A percentile compares a stretch with the other conserved stretches of the same genome.
Conservation (phyloP, 2,888 invertebrate species). For the Stenolophus ochropezus region DNA sequence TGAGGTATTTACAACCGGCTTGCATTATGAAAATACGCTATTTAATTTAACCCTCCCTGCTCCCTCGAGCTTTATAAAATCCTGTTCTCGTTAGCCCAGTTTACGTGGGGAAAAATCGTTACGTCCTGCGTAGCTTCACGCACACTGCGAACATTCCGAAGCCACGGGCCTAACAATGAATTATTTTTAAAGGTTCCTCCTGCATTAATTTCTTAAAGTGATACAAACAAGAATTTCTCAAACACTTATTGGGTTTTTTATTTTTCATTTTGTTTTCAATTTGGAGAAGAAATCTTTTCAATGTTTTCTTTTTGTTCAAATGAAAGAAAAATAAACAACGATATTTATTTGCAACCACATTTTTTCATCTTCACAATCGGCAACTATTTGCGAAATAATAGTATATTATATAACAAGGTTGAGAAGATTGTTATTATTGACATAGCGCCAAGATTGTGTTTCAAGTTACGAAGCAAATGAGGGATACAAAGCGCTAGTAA, state of each 20-base stretch:
- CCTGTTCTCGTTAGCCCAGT: background rate
- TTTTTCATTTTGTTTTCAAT: background rate
- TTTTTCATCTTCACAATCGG: no score
- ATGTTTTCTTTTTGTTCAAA: background rate
- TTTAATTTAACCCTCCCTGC: background rate
- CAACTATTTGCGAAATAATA: no score
- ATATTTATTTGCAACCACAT: no score
- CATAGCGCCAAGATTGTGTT: no score
- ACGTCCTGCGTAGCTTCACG: background rate
- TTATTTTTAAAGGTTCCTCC: background rate
- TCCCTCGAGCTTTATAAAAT: background rate
- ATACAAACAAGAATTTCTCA: background rate
- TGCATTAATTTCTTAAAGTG: background rate
- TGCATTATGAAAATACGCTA: background rate
- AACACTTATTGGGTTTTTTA: background rate
- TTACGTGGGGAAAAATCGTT: background rate
- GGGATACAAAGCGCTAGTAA: no score
- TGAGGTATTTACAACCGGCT: background rate
- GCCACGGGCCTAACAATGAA: background rate
- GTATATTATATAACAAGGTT: no score
- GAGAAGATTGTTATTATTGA: no score
- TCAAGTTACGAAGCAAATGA: no score
- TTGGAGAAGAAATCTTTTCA: background rate
- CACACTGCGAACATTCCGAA: background rate
- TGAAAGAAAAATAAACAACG: no score